phyloP scores from a whole-genome alignment of 2,113 vertebrate species.

The Plestiodon gilberti region DNA sequence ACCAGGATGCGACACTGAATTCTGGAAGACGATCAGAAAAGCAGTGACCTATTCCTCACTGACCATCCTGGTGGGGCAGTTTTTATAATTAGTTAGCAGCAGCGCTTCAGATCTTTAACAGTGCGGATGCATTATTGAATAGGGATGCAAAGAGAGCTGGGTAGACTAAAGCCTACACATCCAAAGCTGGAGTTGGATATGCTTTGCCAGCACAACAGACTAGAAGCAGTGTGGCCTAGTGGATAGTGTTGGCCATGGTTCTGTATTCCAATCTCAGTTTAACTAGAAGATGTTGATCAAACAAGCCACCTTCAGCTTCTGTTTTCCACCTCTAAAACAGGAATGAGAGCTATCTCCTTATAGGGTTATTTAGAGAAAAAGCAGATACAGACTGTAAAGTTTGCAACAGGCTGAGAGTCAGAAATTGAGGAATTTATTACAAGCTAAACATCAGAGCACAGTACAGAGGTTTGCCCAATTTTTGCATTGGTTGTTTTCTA shows the following conservation, averaged over 20 bases:
- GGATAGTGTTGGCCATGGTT: neutral
- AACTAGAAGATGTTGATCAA: neutral
- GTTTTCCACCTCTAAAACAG: neutral
- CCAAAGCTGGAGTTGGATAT: too few species aligned
- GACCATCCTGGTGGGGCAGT: neutral
- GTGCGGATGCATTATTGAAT: conserved; percentile 23
- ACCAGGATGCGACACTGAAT: conserved; percentile 11
- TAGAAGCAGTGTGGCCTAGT: neutral
- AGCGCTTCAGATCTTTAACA: conserved; percentile 33
- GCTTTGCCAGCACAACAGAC: too few species aligned
- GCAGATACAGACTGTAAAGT: neutral
- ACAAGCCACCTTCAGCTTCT: neutral
- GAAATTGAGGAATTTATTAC: too few species aligned
- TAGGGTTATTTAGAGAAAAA: neutral
- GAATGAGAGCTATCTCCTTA: neutral
- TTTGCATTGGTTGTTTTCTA: too few species aligned
- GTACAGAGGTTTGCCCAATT: too few species aligned
- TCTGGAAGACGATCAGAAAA: conserved; percentile 43
- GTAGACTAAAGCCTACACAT: too few species aligned
- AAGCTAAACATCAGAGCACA: too few species aligned
- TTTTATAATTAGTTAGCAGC: conserved; percentile 9
- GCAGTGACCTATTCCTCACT: conserved; percentile 11
- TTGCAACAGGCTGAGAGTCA: too few species aligned
- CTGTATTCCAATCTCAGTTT: neutral
- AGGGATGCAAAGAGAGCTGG: neutral